phyloP scores from a whole-genome alignment of 2,888 invertebrate species.

The Sipha maydis region DNA sequence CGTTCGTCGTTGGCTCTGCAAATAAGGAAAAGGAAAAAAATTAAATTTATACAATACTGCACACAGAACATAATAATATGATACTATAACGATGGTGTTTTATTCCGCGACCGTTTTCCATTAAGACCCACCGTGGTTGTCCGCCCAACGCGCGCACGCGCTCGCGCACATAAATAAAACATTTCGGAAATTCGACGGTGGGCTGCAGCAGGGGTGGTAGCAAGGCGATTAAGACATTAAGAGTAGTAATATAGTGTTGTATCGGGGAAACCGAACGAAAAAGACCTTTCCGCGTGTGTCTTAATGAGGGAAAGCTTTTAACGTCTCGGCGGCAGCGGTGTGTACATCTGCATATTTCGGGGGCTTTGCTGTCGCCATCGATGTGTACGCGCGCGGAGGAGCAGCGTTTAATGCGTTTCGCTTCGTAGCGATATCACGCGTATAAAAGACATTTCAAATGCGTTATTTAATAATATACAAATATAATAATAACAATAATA shows the following conservation, averaged over 20 bases:
- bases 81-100: conserved; percentile 20
- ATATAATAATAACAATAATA: conserved; percentile 15
- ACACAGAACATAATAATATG: not conserved
- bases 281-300: conserved; percentile 59
- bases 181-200: conserved; percentile 50
- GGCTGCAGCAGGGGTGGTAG: not conserved
- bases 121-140: not conserved
- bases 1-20: conserved; percentile 88
- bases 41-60: not conserved
- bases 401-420: conserved; percentile 53
- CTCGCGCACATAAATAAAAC: conserved; percentile 48
- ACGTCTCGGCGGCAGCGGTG: conserved; percentile 44
- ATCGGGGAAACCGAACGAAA: conserved; percentile 42
- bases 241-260: conserved; percentile 6
- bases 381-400: conserved; percentile 6
- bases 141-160: not conserved
- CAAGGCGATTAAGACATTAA: conserved; percentile 57
- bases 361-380: conserved; percentile 29
- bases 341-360: conserved; percentile 58
- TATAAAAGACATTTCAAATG: conserved; percentile 52
- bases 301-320: conserved; percentile 62
- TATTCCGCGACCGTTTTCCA: conserved; percentile 39
- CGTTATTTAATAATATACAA: conserved; percentile 39
- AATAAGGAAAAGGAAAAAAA: conserved; percentile 68
- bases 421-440: conserved; percentile 32